Base-by-base conservation (phyloP, 2,888 invertebrate genomes). In the Masnerella sp. region DNA sequence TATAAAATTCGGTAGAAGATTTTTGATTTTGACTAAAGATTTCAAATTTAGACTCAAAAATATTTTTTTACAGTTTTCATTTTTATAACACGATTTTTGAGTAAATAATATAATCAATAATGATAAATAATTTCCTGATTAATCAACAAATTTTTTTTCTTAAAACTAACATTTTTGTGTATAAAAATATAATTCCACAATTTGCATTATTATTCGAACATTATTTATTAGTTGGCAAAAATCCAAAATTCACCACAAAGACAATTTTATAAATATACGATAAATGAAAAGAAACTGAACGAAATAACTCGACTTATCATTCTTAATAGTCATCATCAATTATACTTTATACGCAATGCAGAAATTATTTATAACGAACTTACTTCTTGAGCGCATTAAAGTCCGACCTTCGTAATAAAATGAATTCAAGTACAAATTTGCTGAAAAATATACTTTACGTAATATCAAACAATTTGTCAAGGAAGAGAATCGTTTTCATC, bases 401-500 rank as follows among this genome's bases (percentile, higher is more conserved):
- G 71, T 45, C 17, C 20, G 51, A 38, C 71, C 71, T 71, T 71
- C 64, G 38, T 52, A 65, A 67, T 68, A 58, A 68, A 73, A 72
- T 72, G 61, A 72, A 72, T 68, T 67, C 59, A 65, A 72, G 71
- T 45, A 72, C 61, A 20, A 67, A 58, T 72, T 45, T 32, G 30
- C 47, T 32, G 52, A 59, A 65, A 59, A 72, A 54, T 51, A 38
- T 47, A 14, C 52, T 54, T 73, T 68, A 59, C 51, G 73, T 65
- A 73, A 73, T 49, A 38, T 49, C 22, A 22, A 73, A 54, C 56
- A 67, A 68, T 72, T 72, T 67, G 72, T 61, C 49, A 43, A 72
- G 72, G 72, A 72, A 72, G 61, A 61, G 61, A 42, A 72, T 67
- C 36, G 67, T 72, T 72, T 72, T 42, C 72, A 9, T 72, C 25